Base-by-base conservation (phyloP, 2,888 invertebrate species). In the Hybos culiciformis region DNA sequence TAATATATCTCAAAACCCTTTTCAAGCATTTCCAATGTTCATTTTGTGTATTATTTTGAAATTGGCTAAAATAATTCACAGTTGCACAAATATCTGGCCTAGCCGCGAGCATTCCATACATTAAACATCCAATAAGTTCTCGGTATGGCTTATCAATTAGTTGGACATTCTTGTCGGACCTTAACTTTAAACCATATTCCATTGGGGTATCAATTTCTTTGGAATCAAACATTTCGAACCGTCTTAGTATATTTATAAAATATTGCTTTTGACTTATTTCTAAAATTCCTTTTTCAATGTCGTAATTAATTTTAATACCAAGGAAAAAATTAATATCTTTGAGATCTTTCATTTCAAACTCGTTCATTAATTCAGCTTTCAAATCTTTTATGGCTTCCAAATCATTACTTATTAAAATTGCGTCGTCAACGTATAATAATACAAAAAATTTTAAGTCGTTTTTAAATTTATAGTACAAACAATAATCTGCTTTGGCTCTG, bases 21-120 rank as follows among this genome's bases (percentile, higher is more conserved):
- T 41, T 41, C 14, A 36, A 19, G 29, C 37, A 34, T 4, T 12
- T 36, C 41, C 41, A 42, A 23, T 37, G 42, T 11, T 29, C 32
- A 37, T 37, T 37, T 3, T 5, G 9, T 32, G 32, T 31, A 12
- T 32, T 37, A 14, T 31, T 37, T 38, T 42, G 21, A 18, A 37
- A 42, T 32, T 38, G 32, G 8, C 42, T 42, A 23, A 42, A 42
- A 17, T 23, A 37, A 14, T 42, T 31, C 2, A 37, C 14, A 9
- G 36, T 29, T 29, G 41, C 26, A 14, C 36, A 26, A 2, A 42
- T 12, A 37, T 36, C 36, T n/a, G 36, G 26, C 26, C 41, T 33
- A n/a, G n/a, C n/a, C n/a, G n/a, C n/a, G n/a, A n/a, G n/a, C n/a
- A n/a, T n/a, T n/a, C n/a, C n/a, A 9, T 21, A 33, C 33, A 42